Evolutionary conservation across 1,140 invertebrate genomes (phyloP), one percentile per base, ranked within the genome.

Genomic region (Brachionus calyciflorus): DNA sequence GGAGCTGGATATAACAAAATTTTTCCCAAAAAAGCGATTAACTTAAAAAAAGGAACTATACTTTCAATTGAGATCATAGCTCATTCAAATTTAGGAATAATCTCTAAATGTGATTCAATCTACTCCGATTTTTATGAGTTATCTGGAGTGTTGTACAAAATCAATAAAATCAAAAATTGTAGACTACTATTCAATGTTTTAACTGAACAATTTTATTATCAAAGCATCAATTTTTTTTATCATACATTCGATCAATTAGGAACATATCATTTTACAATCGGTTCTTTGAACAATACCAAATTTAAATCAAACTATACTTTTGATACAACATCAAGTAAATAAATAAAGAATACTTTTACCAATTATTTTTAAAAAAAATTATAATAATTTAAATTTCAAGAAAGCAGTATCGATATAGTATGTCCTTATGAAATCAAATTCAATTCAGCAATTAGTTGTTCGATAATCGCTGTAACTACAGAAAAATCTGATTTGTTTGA

Each of bases 241-340:
- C n/a, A n/a, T n/a, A n/a, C n/a, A n/a, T n/a, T n/a, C n/a, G n/a
- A n/a, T n/a, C n/a, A n/a, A n/a, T n/a, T n/a, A n/a, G n/a, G n/a
- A n/a, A n/a, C n/a, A n/a, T n/a, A n/a, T n/a, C n/a, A n/a, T n/a
- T n/a, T n/a, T n/a, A n/a, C n/a, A n/a, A n/a, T 12, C 33, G 33
- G 33, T 28, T 55, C 33, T 14, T 28, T 14, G 24, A 28, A 28
- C 9, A 24, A 28, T 28, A 28, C 7, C 53, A 55, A 55, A 55
- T n/a, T n/a, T n/a, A n/a, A n/a, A n/a, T n/a, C n/a, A 55, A 28
- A n/a, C 0, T 55, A 28, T 55, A 14, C 9, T 28, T 55, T n/a
- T 28, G 33, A 28, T 26, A 28, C 33, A 9, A 55, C 53, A 55
- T 55, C 53, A 55, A 55, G 53, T 55, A 55, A 55, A n/a, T n/a